These are phyloP conservation scores for Ctena decussata DNA, from an alignment of 2,888 invertebrate species.

Conservation along the genomic window DNA sequence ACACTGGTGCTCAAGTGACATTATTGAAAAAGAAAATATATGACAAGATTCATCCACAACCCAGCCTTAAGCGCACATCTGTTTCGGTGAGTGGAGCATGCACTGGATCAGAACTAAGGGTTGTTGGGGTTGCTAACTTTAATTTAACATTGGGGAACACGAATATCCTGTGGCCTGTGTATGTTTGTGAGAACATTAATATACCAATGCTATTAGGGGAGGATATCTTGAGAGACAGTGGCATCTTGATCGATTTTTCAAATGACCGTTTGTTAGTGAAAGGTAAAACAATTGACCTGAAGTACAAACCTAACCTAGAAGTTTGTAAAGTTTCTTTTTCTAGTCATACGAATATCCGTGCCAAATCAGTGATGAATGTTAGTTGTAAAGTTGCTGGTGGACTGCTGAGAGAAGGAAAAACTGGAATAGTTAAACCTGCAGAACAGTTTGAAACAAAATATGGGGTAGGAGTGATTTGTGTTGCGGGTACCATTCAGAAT, in stretches of 20 bases:
- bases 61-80: background rate
- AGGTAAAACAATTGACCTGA: background rate
- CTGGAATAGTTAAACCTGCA: background rate
- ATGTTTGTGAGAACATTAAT: slow-evolving; percentile 6
- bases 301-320: slow-evolving; percentile 2
- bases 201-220: slow-evolving; percentile 12
- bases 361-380: slow-evolving; percentile 3
- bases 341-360: background rate
- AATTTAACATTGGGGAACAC: background rate
- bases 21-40: background rate
- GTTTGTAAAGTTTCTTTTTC: background rate
- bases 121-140: slow-evolving; percentile 1
- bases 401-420: background rate
- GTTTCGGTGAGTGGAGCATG: background rate
- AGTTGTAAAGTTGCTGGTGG: slow-evolving; percentile 15
- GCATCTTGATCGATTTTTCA: slow-evolving; percentile 9
- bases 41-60: background rate
- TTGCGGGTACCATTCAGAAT: background rate
- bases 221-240: slow-evolving; percentile 9
- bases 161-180: slow-evolving; percentile 2
- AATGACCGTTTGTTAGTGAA: background rate
- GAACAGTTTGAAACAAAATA: slow-evolving; percentile 8
- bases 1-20: slow-evolving; percentile 9
- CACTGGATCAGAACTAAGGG: background rate
- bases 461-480: background rate